phyloP scores from a whole-genome alignment of 2,113 vertebrate genomes.

The Tichodroma muraria region DNA sequence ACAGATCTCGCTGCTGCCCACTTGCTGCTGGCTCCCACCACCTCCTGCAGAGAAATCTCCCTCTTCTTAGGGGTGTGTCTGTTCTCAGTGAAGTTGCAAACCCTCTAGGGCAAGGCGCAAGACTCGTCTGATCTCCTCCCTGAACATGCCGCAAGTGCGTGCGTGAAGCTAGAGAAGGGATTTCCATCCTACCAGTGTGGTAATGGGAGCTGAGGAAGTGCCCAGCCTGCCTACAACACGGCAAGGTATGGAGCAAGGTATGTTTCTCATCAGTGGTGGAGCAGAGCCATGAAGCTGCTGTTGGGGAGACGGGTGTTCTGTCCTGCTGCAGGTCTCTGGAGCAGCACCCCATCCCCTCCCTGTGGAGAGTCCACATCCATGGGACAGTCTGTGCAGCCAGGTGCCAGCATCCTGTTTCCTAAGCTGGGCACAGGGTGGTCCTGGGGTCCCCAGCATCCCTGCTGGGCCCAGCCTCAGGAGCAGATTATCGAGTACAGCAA shows the following conservation, averaged over 20 bases:
- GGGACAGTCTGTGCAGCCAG: not conserved
- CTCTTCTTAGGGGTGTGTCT: not conserved
- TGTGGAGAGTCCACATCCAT: rapidly evolving
- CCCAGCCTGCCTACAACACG: not conserved
- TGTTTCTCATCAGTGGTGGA: not conserved
- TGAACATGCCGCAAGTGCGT: rapidly evolving
- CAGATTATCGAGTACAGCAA: not conserved
- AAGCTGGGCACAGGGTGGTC: rapidly evolving
- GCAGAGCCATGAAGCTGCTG: not conserved
- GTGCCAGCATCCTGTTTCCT: not conserved
- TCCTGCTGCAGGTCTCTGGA: not conserved
- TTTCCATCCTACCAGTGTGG: not conserved
- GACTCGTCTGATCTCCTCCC: not conserved
- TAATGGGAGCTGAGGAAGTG: not conserved
- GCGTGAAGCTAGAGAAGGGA: not conserved
- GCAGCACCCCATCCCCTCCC: not conserved
- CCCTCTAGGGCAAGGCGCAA: not conserved
- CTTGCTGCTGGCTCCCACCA: not conserved
- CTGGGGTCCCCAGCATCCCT: not conserved
- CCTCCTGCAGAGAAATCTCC: not conserved
- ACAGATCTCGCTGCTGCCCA: not conserved
- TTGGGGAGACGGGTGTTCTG: rapidly evolving
- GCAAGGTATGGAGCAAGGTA: not conserved
- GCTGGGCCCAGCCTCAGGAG: not conserved
- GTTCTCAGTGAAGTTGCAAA: not conserved